phyloP scores from a whole-genome alignment of 2,888 invertebrate species.

The Lamellibrachia satsuma region DNA sequence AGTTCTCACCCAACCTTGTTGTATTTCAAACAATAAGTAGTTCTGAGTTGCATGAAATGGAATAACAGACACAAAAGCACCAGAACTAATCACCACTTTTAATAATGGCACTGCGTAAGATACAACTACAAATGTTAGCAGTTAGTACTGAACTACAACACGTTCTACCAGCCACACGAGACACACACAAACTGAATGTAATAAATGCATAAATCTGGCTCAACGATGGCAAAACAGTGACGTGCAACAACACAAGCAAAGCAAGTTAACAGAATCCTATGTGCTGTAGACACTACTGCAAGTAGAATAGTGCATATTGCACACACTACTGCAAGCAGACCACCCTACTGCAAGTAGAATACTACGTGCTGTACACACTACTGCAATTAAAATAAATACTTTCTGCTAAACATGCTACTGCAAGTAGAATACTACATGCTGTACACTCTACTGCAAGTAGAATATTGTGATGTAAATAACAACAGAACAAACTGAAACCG shows the following conservation, averaged over 20 bases:
- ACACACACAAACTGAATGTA: not conserved
- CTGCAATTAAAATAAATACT: not conserved
- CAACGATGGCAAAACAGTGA: not conserved
- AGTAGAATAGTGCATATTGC: not conserved
- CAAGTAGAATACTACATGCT: not conserved
- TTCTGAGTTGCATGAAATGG: not conserved
- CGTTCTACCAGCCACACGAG: not conserved
- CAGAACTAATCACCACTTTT: not conserved
- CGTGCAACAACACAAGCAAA: not conserved
- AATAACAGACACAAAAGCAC: not conserved
- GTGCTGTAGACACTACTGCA: not conserved
- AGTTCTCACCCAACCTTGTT: not conserved
- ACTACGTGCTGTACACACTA: slow-evolving; percentile 13
- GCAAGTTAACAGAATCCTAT: not conserved
- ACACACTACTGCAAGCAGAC: not conserved
- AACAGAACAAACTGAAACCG: not conserved
- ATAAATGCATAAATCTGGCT: not conserved
- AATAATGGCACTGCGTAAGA: not conserved
- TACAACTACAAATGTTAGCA: not conserved
- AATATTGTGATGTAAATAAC: not conserved
- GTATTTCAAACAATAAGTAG: not conserved
- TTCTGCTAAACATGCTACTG: not conserved
- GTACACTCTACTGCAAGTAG: not conserved
- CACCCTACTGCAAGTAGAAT: not conserved
- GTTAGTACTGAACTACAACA: not conserved